Conservation (phyloP, 2,113 vertebrate genomes). For the Chaenocephalus aceratus region DNA sequence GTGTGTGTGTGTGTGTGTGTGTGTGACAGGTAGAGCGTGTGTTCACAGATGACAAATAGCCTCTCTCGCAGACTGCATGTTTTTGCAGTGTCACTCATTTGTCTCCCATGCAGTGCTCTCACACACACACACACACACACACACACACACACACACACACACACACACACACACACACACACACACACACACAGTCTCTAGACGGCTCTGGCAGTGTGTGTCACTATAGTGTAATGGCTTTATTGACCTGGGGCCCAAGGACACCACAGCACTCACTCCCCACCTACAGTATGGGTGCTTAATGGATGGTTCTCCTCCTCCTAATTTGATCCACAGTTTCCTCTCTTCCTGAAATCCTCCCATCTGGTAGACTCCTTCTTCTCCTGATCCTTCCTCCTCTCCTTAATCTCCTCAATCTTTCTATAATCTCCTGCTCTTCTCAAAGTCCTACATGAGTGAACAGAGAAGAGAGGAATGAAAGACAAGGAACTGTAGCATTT, state of each 20-base stretch:
- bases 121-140: conserved; percentile 20
- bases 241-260: conserved; percentile 71
- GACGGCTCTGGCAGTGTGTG: conserved; percentile 23
- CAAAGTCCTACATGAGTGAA: conserved; percentile 30
- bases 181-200: conserved; percentile 13
- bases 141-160: background rate
- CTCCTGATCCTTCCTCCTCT: conserved; percentile 33
- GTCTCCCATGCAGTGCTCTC: conserved; percentile 27
- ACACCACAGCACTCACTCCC: conserved; percentile 31
- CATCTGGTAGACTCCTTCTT: conserved; percentile 12
- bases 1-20: background rate
- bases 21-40: conserved; percentile 34
- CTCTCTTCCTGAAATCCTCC: conserved; percentile 8
- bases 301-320: conserved; percentile 26
- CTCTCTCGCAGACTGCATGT: conserved; percentile 44
- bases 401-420: conserved; percentile 44
- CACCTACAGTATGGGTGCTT: conserved; percentile 17
- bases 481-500: background rate
- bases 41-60: conserved; percentile 60
- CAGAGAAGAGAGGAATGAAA: conserved; percentile 22
- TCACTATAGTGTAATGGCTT: conserved; percentile 64
- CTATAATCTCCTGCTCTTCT: conserved; percentile 39
- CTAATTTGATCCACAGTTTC: conserved; percentile 13
- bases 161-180: conserved; percentile 25
- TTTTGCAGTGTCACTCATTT: conserved; percentile 65